Evolutionary conservation across 2,113 vertebrate species (phyloP).

Genomic region (Naja naja): DNA sequence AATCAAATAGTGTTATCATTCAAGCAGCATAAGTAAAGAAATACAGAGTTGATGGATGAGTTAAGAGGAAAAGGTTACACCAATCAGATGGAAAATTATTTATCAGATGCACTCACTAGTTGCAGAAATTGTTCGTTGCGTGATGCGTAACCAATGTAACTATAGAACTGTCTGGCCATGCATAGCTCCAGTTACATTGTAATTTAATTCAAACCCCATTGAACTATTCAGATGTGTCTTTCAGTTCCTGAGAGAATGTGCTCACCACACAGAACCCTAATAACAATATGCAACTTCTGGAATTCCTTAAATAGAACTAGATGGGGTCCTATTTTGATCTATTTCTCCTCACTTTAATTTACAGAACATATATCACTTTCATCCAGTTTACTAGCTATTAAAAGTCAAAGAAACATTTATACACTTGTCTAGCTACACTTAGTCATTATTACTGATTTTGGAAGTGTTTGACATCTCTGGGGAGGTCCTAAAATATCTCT

Average conservation of each 20-base stretch:
- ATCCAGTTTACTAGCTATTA: not conserved
- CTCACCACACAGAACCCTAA: not conserved
- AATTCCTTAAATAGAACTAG: not conserved
- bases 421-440: not conserved
- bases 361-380: not conserved
- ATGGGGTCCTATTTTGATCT: not conserved
- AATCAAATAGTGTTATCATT: not conserved
- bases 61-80: not conserved
- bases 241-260: not conserved
- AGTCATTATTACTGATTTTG: not conserved
- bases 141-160: not conserved
- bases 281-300: not conserved
- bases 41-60: not conserved
- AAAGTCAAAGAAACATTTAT: not conserved
- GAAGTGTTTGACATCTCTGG: not conserved
- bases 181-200: not conserved
- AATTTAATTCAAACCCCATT: not conserved
- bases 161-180: not conserved
- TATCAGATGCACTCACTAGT: not conserved
- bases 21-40: not conserved
- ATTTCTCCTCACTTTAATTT: not conserved
- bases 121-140: not conserved
- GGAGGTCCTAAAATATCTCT: not conserved
- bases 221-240: not conserved
- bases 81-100: not conserved